Evolutionary conservation across 2,113 vertebrate genomes (phyloP).

Genomic region (Sorex fumeus): DNA sequence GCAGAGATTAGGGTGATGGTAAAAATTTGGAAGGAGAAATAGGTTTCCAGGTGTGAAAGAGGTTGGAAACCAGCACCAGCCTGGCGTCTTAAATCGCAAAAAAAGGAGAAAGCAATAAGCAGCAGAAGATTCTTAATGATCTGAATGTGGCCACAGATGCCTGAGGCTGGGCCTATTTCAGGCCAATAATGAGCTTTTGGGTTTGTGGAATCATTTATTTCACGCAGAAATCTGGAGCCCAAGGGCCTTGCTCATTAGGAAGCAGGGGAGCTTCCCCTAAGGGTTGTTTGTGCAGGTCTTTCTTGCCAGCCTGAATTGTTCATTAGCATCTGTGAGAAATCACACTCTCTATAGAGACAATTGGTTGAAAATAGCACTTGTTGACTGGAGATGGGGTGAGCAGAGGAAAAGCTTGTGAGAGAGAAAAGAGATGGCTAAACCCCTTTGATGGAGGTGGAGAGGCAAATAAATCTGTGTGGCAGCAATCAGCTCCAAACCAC

Average conservation of each 20-base stretch:
- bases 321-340: conserved; percentile 51
- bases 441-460: background rate
- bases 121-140: conserved; percentile 67
- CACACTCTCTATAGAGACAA: conserved; percentile 19
- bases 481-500: conserved; percentile 33
- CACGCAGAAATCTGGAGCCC: conserved; percentile 52
- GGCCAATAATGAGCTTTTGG: conserved; percentile 72
- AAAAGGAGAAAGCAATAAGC: conserved; percentile 44
- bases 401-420: background rate
- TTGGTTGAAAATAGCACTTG: conserved; percentile 45
- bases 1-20: background rate
- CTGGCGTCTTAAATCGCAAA: conserved; percentile 33
- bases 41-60: conserved; percentile 8
- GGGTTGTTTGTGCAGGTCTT: conserved; percentile 70
- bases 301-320: conserved; percentile 64
- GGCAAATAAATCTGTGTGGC: background rate
- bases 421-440: background rate
- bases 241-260: conserved; percentile 72
- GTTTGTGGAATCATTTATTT: conserved; percentile 69
- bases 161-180: conserved; percentile 64
- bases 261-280: conserved; percentile 44
- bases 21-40: background rate
- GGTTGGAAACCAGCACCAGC: background rate
- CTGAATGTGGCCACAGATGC: conserved; percentile 43
- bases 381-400: background rate